Base-by-base conservation (phyloP, 2,113 vertebrate genomes). In the Columba janthina region DNA sequence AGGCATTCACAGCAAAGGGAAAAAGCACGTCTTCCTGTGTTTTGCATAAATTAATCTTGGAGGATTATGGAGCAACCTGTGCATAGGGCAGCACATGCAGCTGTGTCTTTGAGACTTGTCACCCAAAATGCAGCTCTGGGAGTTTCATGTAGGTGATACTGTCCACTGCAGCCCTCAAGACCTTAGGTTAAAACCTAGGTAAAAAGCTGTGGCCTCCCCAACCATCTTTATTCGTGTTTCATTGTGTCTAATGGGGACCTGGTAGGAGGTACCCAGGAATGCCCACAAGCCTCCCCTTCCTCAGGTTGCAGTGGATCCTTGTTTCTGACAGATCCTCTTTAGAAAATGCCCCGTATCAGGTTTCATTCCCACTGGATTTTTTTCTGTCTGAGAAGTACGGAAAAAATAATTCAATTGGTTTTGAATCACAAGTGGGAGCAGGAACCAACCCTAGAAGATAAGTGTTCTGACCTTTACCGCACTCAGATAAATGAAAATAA, bases 31-130 rank as follows among this genome's bases (percentile, higher is more conserved):
- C 93, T 97, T 97, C 90, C 79, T 8, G n/a, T 94, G 96, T 94
- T 98, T 93, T 96, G 95, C 94, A 87, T 96, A 93, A 95, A 80
- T 89, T 91, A 57, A 94, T 94, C 91, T 75, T 94, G 90, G 88
- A 91, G 44, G 84, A 83, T 58, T 93, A 53, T 73, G 85, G 94
- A 91, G 74, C 87, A 88, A 84, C 73, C 71, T 1, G 1, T 51
- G 75, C 70, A 25, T n/a, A 34, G 69, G 72, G 79, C 83, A 72
- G 40, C 40, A 69, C n/a, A 10, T 7, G 32, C 85, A 78, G 74
- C 66, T 71, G 4, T 87, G 93, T 95, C 89, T 84, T 94, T 81
- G 73, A 90, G 88, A 92, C 60, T 74, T 67, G 57, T 95, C 84
- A 89, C 60, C 82, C 64, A n/a, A 85, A 95, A 75, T 60, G 64